Percentiles rank a stretch among this genome's conserved stretches.
Evolutionary conservation across 2,113 vertebrate species (phyloP).

Genomic region (Lipophrys pholis): DNA sequence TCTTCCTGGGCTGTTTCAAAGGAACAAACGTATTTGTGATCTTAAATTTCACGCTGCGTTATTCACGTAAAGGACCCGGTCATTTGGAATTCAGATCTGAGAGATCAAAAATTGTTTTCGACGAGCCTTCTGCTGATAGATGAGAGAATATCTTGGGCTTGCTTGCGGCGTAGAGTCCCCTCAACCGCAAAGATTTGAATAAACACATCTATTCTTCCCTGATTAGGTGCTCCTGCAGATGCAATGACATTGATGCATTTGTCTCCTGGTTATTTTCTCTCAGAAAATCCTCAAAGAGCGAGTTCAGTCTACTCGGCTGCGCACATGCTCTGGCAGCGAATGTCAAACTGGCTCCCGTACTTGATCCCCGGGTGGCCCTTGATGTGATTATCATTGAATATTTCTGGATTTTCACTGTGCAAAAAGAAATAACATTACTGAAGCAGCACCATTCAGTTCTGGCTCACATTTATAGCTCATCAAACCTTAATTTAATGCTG

Average conservation of each 20-base stretch:
- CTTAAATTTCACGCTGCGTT: conserved; percentile 29
- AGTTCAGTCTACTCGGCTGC: conserved; percentile 21
- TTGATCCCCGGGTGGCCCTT: conserved; percentile 42
- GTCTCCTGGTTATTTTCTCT: conserved; percentile 23
- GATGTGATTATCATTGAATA: conserved; percentile 48
- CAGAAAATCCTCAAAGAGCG: conserved; percentile 15
- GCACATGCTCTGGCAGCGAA: conserved; percentile 12
- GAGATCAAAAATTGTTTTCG: conserved; percentile 46
- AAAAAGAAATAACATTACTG: conserved; percentile 34
- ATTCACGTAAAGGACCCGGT: conserved; percentile 24
- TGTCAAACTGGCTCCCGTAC: conserved; percentile 28
- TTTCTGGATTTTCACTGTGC: conserved; percentile 45
- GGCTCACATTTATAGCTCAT: conserved; percentile 40
- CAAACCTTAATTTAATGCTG: conserved; percentile 43
- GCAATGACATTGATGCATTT: conserved; percentile 14
- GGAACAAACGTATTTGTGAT: conserved; percentile 47
- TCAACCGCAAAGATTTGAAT: conserved; percentile 26
- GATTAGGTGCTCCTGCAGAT: conserved; percentile 18
- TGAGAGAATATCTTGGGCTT: conserved; percentile 24
- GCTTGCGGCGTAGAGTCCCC: conserved; percentile 20
- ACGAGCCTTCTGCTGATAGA: not conserved
- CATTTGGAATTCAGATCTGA: conserved; percentile 28
- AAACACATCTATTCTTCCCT: conserved; percentile 9
- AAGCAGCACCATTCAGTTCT: conserved; percentile 28
- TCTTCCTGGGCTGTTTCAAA: conserved; percentile 46